These are phyloP conservation scores for Anadara kagoshimensis DNA, from an alignment of 1,140 invertebrate species.

Conservation along the genomic window DNA sequence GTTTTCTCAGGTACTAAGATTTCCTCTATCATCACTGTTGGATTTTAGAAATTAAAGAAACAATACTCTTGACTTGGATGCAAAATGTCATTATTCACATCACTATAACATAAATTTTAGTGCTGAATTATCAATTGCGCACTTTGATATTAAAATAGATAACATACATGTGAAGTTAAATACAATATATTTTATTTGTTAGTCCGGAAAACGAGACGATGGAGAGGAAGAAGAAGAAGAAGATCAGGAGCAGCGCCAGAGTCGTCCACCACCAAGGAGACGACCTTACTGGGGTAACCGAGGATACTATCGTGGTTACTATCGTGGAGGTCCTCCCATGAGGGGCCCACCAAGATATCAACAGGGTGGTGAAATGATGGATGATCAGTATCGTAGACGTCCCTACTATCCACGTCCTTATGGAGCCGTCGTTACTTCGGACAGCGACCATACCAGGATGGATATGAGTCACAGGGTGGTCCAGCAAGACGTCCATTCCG, in stretches of 20 bases:
- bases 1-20: neutral
- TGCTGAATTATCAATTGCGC: too few species aligned
- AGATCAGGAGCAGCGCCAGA: slow-evolving; percentile 68
- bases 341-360: slow-evolving; percentile 24
- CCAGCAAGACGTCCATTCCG: slow-evolving; percentile 38
- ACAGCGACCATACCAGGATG: slow-evolving; percentile 11
- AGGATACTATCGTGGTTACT: slow-evolving; percentile 43
- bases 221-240: slow-evolving; percentile 33
- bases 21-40: neutral
- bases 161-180: too few species aligned
- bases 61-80: too few species aligned
- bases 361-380: slow-evolving; percentile 11
- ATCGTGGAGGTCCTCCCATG: slow-evolving; percentile 35
- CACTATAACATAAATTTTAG: too few species aligned
- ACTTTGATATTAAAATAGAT: too few species aligned
- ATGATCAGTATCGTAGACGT: slow-evolving; percentile 8
- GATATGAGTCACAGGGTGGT: slow-evolving; percentile 29
- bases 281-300: slow-evolving; percentile 52
- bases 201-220: slow-evolving; percentile 9
- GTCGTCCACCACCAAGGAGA: slow-evolving; percentile 34
- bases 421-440: slow-evolving; percentile 2
- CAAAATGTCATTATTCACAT: too few species aligned
- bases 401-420: slow-evolving; percentile 22
- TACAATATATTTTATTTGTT: neutral
- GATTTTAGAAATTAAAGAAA: too few species aligned